These are phyloP conservation scores for Peromyscus nudipes DNA, from an alignment of 2,797 vertebrate species.

Conservation along the genomic window DNA sequence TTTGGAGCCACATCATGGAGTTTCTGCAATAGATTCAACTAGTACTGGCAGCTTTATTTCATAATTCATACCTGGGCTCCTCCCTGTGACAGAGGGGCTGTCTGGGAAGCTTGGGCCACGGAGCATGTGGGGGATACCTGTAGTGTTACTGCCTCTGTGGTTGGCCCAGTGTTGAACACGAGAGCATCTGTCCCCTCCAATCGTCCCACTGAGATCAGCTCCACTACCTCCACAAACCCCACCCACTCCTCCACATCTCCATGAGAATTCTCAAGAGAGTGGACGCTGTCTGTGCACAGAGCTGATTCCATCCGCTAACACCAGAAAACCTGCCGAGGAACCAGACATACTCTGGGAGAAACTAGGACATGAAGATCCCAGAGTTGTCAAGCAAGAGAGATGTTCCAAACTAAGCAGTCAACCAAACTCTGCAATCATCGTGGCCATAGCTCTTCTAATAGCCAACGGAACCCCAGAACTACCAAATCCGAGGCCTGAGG, in stretches of 20 bases:
- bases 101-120: neutral
- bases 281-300: neutral
- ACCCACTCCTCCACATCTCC: neutral
- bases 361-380: neutral
- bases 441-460: neutral
- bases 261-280: neutral
- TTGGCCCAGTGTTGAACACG: neutral
- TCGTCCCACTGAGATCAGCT: neutral
- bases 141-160: neutral
- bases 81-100: neutral
- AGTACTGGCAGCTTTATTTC: neutral
- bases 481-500: neutral
- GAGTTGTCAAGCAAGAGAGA: neutral
- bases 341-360: neutral
- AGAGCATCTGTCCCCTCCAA: neutral
- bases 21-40: neutral
- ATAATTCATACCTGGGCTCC: neutral
- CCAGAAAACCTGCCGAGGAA: neutral
- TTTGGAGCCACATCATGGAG: neutral
- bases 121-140: accelerated
- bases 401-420: too few relatives aligned
- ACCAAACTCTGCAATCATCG: too few relatives aligned
- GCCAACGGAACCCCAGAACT: neutral
- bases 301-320: neutral
- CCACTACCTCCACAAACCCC: accelerated